Conservation (phyloP, 2,888 invertebrate genomes). For the Scaptomyza cyrtandrae region DNA sequence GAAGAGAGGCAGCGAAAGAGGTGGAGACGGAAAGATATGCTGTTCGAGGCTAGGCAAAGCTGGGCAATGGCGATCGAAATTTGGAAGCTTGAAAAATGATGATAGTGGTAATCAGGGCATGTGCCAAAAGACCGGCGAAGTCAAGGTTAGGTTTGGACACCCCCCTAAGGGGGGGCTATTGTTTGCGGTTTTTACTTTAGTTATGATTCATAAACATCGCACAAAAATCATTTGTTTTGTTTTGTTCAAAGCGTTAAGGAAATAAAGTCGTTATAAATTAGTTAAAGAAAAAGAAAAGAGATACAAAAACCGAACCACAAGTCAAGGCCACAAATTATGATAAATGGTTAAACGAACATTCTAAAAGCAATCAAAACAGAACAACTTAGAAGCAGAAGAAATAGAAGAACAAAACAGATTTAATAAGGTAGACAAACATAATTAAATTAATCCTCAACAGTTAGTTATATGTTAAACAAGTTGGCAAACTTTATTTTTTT, state of each 20-base stretch:
- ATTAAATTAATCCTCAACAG: conserved; percentile 38
- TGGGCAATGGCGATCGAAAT: conserved; percentile 36
- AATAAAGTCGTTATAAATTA: conserved; percentile 28
- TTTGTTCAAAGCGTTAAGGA: conserved; percentile 33
- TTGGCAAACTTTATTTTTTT: conserved; percentile 5
- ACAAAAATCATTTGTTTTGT: conserved; percentile 22
- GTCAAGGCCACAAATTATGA: conserved; percentile 47
- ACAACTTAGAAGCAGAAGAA: conserved; percentile 12
- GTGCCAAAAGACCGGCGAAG: conserved; percentile 37
- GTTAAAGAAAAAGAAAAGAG: conserved; percentile 26
- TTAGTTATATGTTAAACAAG: conserved; percentile 26
- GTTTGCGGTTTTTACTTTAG: conserved; percentile 1
- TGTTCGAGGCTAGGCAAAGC: conserved; percentile 31
- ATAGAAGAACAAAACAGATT: not conserved
- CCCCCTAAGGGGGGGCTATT: conserved; percentile 4
- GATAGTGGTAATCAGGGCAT: conserved; percentile 54
- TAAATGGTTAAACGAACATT: conserved; percentile 42
- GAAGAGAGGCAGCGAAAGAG: conserved; percentile 1
- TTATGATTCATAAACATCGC: conserved; percentile 33
- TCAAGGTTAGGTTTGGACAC: conserved; percentile 48
- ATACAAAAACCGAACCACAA: conserved; percentile 18
- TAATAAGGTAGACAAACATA: conserved; percentile 28
- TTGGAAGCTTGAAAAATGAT: conserved; percentile 47
- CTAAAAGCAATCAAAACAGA: conserved; percentile 47
- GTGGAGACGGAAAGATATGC: conserved; percentile 18